These are phyloP conservation scores for Cyclophora albipunctata DNA, from an alignment of 2,888 invertebrate species.

Conservation along the genomic window DNA sequence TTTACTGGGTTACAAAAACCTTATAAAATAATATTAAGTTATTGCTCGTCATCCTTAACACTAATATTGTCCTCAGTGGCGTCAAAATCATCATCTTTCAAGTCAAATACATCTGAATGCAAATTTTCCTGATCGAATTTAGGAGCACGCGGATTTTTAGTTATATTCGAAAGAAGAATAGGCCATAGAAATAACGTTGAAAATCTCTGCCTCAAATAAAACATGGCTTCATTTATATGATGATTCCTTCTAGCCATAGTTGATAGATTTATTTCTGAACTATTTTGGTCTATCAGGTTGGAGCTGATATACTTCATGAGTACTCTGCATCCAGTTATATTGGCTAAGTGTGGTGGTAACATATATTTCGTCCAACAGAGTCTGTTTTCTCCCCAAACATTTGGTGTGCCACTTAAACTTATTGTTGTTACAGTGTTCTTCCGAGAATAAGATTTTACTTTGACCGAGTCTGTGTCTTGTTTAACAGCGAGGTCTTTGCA, in stretches of 20 bases:
- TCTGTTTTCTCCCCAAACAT: constrained; percentile 43
- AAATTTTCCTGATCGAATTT: too few species aligned
- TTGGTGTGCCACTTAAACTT: constrained; percentile 19
- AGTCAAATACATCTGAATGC: too few species aligned
- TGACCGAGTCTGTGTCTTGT: constrained; percentile 20
- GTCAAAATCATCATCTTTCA: too few species aligned
- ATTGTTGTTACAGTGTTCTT: constrained; percentile 21
- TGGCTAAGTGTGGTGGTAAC: constrained; percentile 50
- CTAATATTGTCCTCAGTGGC: too few species aligned
- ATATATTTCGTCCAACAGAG: constrained; percentile 30
- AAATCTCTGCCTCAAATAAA: constrained; percentile 39
- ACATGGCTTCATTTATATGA: constrained; percentile 31
- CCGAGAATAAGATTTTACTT: constrained; percentile 49
- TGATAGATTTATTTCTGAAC: too few species aligned
- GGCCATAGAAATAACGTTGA: constrained; percentile 51
- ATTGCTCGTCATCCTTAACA: too few species aligned
- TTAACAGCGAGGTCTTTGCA: constrained; percentile 20
- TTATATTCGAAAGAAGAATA: constrained; percentile 44
- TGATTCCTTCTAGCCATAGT: constrained; percentile 28
- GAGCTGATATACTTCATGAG: constrained; percentile 33
- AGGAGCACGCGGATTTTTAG: too few species aligned
- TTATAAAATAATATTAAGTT: too few species aligned
- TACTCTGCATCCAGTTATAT: constrained; percentile 47
- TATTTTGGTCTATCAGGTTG: too few species aligned
- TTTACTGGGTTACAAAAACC: too few species aligned